Conservation (phyloP, 2,888 invertebrate species). For the Synergus gifuensis region DNA sequence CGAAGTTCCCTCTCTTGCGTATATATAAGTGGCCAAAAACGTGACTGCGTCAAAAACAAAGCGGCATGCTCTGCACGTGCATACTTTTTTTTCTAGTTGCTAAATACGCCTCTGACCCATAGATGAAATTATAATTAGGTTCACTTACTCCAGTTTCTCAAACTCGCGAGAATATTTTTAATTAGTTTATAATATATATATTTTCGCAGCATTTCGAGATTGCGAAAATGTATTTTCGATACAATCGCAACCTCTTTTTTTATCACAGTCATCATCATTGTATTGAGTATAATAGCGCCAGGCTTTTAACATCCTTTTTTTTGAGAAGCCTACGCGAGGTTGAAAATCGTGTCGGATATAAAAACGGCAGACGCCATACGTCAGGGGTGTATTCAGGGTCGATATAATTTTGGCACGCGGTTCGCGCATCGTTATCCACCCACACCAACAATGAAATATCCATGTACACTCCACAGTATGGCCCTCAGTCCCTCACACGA, state of each 20-base stretch:
- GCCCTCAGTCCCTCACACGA: neutral
- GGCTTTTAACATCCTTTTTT: neutral
- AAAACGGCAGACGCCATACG: slow-evolving; percentile 65
- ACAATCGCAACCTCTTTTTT: too few relatives aligned
- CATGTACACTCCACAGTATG: neutral
- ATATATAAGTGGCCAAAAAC: slow-evolving; percentile 66
- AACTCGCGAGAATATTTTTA: neutral
- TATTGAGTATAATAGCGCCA: too few relatives aligned
- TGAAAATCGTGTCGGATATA: slow-evolving; percentile 47
- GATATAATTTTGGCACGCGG: slow-evolving; percentile 74
- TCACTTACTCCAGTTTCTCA: neutral
- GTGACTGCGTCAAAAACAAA: slow-evolving; percentile 73
- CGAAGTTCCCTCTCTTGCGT: slow-evolving; percentile 62
- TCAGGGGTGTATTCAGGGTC: slow-evolving; percentile 68
- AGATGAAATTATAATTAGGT: slow-evolving; percentile 70
- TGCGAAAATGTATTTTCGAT: too few relatives aligned
- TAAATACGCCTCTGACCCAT: slow-evolving; percentile 58
- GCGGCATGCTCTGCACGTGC: slow-evolving; percentile 68
- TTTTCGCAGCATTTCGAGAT: too few relatives aligned
- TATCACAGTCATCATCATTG: too few relatives aligned
- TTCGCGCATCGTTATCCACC: slow-evolving; percentile 62
- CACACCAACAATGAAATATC: slow-evolving; percentile 22
- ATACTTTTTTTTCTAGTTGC: slow-evolving; percentile 48
- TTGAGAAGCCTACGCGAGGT: neutral
- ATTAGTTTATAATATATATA: too few relatives aligned